Evolutionary conservation across 2,888 invertebrate species (phyloP), one percentile per base, ranked within the genome.

Genomic region (Xestia xanthographa): DNA sequence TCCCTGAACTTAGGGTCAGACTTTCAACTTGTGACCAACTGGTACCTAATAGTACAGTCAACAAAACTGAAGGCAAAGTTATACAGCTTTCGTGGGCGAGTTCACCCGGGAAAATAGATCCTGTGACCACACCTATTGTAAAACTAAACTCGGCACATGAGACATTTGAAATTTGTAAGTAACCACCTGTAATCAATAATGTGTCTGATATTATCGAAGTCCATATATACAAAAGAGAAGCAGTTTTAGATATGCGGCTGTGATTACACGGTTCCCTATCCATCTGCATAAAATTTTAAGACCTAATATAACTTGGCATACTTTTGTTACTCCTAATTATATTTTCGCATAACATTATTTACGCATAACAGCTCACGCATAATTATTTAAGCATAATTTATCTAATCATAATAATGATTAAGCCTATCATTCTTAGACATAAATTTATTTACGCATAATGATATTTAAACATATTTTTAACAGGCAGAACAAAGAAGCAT

Each of bases 1-100:
- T 75, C 69, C 77, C 66, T 87, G 87, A 87, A 87, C 87, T 26
- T 34, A 67, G 66, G 87, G 87, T 83, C 85, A 85, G 5, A 88
- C 87, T 87, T 88, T 87, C 88, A 81, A 87, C 78, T 80, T 73
- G 74, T 74, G 75, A 66, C 60, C 76, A 66, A 75, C 34, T 38
- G 53, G 66, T 72, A 66, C 66, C 41, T 43, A 69, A 45, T 75
- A 17, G 75, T 77, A 82, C 82, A 17, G 43, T 65, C 34, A 4
- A 22, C 48, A 8, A 58, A 78, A 65, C 20, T 14, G 11, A 6
- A 17, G 11, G n/a, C 4, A 4, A 38, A 38, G 8, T 17, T 29
- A 8, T 3, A 5, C 5, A 26, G 48, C 0, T 43, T 62, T 43
- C 17, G 22, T 26, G 26, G 17, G 0, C 0, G 3, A 29, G 29